These are phyloP conservation scores for Nyctibius bracteatus DNA, from an alignment of 2,113 vertebrate genomes.

Conservation along the genomic window DNA sequence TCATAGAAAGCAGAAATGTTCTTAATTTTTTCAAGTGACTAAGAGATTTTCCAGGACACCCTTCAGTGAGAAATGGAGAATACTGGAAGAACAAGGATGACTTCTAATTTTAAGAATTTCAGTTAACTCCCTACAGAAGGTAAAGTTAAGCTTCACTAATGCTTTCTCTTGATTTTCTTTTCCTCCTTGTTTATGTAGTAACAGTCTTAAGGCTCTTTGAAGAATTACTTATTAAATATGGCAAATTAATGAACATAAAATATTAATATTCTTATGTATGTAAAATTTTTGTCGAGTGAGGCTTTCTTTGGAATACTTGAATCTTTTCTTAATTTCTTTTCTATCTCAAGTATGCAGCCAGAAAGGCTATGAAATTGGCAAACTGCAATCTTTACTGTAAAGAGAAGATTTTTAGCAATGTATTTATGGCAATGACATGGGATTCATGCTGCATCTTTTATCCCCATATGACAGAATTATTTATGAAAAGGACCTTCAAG, in stretches of 20 bases:
- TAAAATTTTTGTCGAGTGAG: background rate
- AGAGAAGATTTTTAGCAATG: background rate
- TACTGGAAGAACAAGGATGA: background rate
- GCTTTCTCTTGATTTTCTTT: background rate
- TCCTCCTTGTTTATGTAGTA: background rate
- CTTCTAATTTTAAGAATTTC: background rate
- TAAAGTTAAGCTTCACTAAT: background rate
- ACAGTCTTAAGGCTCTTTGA: background rate
- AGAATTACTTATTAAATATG: background rate
- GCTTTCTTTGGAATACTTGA: background rate
- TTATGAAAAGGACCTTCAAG: background rate
- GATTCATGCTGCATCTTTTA: background rate
- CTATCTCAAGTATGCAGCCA: background rate
- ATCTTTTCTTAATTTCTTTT: background rate
- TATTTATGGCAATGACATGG: background rate
- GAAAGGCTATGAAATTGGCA: background rate
- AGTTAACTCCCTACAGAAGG: background rate
- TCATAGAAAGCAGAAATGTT: background rate
- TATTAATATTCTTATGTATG: background rate
- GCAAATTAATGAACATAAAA: background rate
- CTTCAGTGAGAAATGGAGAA: background rate
- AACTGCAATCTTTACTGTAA: background rate
- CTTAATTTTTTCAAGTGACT: background rate
- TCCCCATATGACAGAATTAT: rapidly evolving
- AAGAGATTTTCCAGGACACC: background rate